phyloP scores from a whole-genome alignment of 2,888 invertebrate genomes.

The Lasiommata megera region DNA sequence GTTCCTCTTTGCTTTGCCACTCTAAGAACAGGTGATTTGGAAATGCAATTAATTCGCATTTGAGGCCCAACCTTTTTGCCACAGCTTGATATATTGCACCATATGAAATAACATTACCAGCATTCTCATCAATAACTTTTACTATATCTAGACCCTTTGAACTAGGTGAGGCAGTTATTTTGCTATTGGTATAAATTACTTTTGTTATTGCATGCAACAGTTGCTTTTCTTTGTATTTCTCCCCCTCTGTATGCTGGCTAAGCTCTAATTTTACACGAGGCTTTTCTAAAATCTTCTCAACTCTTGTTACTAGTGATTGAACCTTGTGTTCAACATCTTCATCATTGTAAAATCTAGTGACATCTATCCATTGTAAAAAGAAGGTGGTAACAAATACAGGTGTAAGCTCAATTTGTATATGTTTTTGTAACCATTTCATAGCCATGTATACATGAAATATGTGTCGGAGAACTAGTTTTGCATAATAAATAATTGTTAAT shows the following conservation, averaged over 20 bases:
- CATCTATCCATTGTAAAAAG: conserved; percentile 62
- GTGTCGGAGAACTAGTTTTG: conserved; percentile 49
- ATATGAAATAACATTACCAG: conserved; percentile 46
- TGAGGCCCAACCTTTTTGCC: conserved; percentile 52
- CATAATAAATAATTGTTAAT: conserved; percentile 58
- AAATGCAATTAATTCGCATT: conserved; percentile 54
- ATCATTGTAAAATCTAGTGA: conserved; percentile 45
- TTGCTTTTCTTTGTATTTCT: conserved; percentile 35
- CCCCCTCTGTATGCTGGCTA: conserved; percentile 8
- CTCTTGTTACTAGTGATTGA: conserved; percentile 36
- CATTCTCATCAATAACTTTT: conserved; percentile 46
- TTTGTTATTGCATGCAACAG: conserved; percentile 48
- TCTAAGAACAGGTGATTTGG: conserved; percentile 61
- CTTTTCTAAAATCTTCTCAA: conserved; percentile 34
- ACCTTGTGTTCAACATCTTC: conserved; percentile 46
- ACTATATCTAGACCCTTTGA: conserved; percentile 50
- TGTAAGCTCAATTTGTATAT: conserved; percentile 37
- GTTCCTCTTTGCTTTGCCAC: conserved; percentile 44
- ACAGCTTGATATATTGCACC: conserved; percentile 56
- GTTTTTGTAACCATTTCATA: conserved; percentile 52
- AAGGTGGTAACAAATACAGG: conserved; percentile 55
- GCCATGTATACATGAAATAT: conserved; percentile 51
- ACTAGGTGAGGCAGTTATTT: conserved; percentile 39
- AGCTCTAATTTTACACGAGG: conserved; percentile 10
- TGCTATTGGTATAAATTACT: conserved; percentile 44